Conservation (phyloP, 2,797 vertebrate genomes). For the Aotus griseimembra region DNA sequence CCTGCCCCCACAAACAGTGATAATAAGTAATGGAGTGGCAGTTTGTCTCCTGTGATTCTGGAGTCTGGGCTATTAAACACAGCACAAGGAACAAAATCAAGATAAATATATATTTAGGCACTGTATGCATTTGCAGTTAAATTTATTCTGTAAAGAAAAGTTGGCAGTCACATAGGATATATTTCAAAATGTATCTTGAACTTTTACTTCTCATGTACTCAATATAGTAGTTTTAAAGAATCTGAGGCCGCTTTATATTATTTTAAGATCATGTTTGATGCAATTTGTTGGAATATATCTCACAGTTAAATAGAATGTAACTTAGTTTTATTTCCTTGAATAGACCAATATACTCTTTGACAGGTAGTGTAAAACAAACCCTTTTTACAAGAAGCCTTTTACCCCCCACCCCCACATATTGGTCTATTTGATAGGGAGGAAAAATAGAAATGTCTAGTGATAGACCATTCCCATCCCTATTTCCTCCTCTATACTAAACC, state of each 20-base stretch:
- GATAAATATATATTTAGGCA: not conserved
- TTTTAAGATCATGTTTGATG: slow-evolving; percentile 27
- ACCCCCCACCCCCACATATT: not conserved
- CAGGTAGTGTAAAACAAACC: not conserved
- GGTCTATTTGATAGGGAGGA: not conserved
- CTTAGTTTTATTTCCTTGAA: not conserved
- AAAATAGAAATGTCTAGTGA: slow-evolving; percentile 24
- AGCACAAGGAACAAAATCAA: not conserved
- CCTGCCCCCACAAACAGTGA: not conserved
- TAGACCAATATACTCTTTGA: not conserved
- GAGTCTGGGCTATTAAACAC: not conserved
- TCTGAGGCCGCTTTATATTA: not conserved
- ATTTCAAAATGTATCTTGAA: not conserved
- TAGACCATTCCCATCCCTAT: not conserved
- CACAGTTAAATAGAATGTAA: not conserved
- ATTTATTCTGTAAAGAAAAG: not conserved
- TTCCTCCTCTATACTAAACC: not conserved
- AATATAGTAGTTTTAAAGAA: not conserved
- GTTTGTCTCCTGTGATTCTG: not conserved
- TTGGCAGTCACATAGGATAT: not conserved
- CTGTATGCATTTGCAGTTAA: not conserved
- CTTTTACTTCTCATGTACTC: not conserved
- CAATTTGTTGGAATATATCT: not conserved
- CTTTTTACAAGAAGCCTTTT: not conserved
- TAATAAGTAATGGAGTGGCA: not conserved